Base-by-base conservation (phyloP, 2,888 invertebrate genomes). In the Galerucella pusilla region DNA sequence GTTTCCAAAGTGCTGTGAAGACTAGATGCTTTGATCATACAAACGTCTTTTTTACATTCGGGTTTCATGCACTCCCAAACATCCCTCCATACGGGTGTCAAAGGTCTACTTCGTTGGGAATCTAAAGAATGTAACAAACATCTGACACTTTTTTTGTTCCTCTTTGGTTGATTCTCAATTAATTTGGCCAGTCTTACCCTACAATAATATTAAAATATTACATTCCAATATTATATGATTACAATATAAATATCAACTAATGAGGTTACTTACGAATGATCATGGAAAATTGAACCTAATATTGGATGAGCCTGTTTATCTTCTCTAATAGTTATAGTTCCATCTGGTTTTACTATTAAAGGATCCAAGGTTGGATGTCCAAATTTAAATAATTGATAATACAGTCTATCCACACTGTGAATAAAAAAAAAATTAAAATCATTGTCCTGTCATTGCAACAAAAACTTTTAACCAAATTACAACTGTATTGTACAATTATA, bases 101-200 rank as follows among this genome's bases (percentile, higher is more conserved):
- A 90, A 14, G 92, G 93, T 75, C 94, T 91, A 78, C 93, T 93
- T 49, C 94, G 91, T 79, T 96, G 96, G 20, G 96, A 94, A 86
- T 97, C 97, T 81, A 97, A 89, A 14, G 97, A 97, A 88, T 97
- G 97, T 71, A 97, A 89, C 14, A 94, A 91, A 89, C 97, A 97
- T 70, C 97, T 91, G 81, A 94, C 94, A 79, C 96, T 96, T 86
- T 97, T 97, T 86, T 96, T 96, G 88, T 94, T 94, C 75, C 95
- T 91, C 78, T 95, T 91, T 60, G 95, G 93, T 86, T 95, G 95
- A 84, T 92, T 94, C 81, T 93, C 93, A 71, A 95, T 92, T 83
- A 96, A 88, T 88, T 92, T 93, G 84, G 93, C 94, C 77, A 96
- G 91, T 80, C 94, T 92, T 78, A 92, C 90, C 84, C 94, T 94